Evolutionary conservation across 2,888 invertebrate genomes (phyloP), one percentile per base, ranked within the genome.

Genomic region (Papilio gigon): DNA sequence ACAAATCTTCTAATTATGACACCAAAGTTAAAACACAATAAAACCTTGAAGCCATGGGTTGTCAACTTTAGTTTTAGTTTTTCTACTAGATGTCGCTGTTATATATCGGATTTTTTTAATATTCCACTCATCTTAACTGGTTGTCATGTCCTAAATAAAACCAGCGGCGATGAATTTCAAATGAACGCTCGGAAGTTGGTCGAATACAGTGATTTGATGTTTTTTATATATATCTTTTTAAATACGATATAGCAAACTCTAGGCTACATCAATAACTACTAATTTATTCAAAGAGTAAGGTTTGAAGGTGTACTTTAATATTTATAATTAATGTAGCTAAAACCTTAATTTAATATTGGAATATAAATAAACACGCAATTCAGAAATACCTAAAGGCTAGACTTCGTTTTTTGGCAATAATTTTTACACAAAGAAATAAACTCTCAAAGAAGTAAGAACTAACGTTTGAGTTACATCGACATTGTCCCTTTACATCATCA

Each of bases 1-100:
- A 17, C 4, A 22, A 22, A 8, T 27, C 14, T 25, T 12, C 50
- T 53, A 27, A n/a, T 53, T 53, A 6, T 27, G 50, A 27, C 25
- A 53, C 27, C n/a, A 53, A 40, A n/a, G 40, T n/a, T 40, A 40
- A 40, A 27, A 12, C 27, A 50, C n/a, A 14, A 27, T 20, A 27
- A 4, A 25, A n/a, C 27, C 27, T 27, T n/a, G 14, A 22, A 25
- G 4, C 25, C 20, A 25, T 27, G 14, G 5, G 25, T 27, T 50
- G 14, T 27, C 27, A 50, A 27, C 27, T 3, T 27, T 50, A 6
- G 47, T 47, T 22, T 12, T 14, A 25, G 14, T 53, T 8, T 53
- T 27, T 8, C 53, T 27, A 25, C 11, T 53, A 53, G 53, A 53
- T 53, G 53, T 27, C 53, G 27, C 27, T 27, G 53, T 53, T 53